These are phyloP conservation scores for Isoperla grammatica DNA, from an alignment of 2,888 invertebrate genomes.

Conservation along the genomic window DNA sequence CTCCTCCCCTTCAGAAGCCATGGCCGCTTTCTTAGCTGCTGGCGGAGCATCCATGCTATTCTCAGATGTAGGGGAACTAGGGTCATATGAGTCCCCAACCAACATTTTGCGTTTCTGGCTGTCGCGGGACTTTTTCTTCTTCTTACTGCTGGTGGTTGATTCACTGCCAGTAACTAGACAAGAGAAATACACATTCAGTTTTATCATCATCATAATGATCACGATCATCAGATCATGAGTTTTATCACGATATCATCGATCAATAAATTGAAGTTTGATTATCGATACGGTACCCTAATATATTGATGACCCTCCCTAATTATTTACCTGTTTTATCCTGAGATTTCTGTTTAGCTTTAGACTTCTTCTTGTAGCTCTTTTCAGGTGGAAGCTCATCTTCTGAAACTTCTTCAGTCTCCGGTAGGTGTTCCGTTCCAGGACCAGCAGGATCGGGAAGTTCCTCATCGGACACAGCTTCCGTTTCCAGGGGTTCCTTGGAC, in stretches of 20 bases:
- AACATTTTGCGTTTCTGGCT: constrained; percentile 42
- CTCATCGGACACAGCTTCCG: constrained; percentile 29
- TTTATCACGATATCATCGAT: too few relatives aligned
- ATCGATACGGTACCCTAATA: too few relatives aligned
- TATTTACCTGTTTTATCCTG: constrained; percentile 6
- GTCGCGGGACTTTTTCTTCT: not conserved
- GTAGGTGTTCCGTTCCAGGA: constrained; percentile 22
- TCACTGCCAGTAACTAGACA: constrained; percentile 37
- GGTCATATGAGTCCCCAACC: constrained; percentile 64
- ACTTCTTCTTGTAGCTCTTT: constrained; percentile 45
- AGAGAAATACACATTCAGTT: too few relatives aligned
- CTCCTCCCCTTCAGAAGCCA: constrained; percentile 32
- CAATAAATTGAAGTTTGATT: too few relatives aligned
- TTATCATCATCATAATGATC: too few relatives aligned
- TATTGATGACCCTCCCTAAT: too few relatives aligned
- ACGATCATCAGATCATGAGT: too few relatives aligned
- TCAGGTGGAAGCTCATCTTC: constrained; percentile 74
- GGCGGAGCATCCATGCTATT: constrained; percentile 53
- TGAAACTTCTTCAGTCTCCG: constrained; percentile 56
- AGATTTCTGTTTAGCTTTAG: not conserved
- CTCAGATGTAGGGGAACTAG: constrained; percentile 74
- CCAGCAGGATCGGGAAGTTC: constrained; percentile 26
- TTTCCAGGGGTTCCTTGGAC: constrained; percentile 31
- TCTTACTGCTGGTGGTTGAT: constrained; percentile 43
- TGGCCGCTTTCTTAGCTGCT: constrained; percentile 50